Evolutionary conservation across 2,888 invertebrate genomes (phyloP).

Genomic region (Andrena camellia): DNA sequence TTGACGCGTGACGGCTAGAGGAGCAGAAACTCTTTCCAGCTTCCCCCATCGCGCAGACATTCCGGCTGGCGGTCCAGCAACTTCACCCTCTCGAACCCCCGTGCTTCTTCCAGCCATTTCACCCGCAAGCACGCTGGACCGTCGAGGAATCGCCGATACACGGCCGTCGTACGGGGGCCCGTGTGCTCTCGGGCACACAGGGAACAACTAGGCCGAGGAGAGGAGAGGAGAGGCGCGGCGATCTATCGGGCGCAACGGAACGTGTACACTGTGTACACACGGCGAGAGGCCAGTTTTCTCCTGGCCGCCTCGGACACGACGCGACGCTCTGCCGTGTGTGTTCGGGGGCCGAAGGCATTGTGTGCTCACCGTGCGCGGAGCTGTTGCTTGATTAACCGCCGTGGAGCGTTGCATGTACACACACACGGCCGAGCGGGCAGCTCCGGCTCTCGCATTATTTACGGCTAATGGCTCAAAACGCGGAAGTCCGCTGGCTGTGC

Average conservation of each 20-base stretch:
- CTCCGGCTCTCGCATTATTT: conserved; percentile 78
- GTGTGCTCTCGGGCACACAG: conserved; percentile 33
- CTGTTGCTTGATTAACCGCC: conserved; percentile 80
- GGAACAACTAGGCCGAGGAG: conserved; percentile 5
- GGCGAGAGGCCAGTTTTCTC: conserved; percentile 52
- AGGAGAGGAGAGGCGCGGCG: conserved; percentile 19
- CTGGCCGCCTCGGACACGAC: conserved; percentile 50
- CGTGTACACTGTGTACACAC: conserved; percentile 58
- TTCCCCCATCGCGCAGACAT: background rate
- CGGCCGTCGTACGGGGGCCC: conserved; percentile 30
- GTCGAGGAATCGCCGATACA: conserved; percentile 49
- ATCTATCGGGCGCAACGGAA: conserved; percentile 62
- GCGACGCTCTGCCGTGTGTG: conserved; percentile 56
- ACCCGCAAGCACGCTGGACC: conserved; percentile 29
- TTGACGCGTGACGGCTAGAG: background rate
- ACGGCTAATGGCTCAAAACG: conserved; percentile 82
- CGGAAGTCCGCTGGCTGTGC: conserved; percentile 74
- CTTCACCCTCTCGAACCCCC: conserved; percentile 25
- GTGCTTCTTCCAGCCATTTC: conserved; percentile 39
- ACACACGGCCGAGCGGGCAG: conserved; percentile 70
- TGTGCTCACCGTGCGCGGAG: conserved; percentile 67
- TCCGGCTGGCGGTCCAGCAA: background rate
- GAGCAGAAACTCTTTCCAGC: background rate
- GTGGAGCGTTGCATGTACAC: conserved; percentile 68
- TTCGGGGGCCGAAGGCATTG: conserved; percentile 60